Evolutionary conservation across 2,113 vertebrate species (phyloP).

Genomic region (Anseranas semipalmata): DNA sequence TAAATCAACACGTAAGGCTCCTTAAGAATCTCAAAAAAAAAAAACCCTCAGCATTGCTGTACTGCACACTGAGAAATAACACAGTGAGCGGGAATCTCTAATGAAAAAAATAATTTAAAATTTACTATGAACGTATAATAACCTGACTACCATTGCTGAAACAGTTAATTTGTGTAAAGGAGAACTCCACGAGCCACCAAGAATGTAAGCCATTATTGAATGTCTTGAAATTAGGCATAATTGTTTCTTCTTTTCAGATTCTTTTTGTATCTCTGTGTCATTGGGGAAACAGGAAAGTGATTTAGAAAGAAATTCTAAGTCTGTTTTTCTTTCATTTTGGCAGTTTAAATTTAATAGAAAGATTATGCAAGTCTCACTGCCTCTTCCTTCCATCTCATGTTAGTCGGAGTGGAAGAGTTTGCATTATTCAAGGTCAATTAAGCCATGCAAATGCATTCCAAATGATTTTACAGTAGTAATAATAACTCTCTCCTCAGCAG

Average conservation of each 20-base stretch:
- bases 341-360: constrained; percentile 19
- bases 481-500: not conserved
- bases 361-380: constrained; percentile 30
- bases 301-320: not conserved
- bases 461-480: constrained; percentile 47
- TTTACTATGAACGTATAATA: not conserved
- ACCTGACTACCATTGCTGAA: not conserved
- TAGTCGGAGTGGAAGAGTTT: not conserved
- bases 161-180: not conserved
- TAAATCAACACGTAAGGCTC: not conserved
- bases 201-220: not conserved
- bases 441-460: constrained; percentile 55
- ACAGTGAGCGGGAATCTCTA: not conserved
- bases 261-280: not conserved
- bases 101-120: not conserved
- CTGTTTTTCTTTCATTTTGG: constrained; percentile 10
- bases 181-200: not conserved
- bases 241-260: not conserved
- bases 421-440: constrained; percentile 62
- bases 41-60: not conserved
- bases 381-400: constrained; percentile 23
- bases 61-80: not conserved
- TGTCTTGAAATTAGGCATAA: not conserved
- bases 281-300: not conserved
- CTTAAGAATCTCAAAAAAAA: not conserved